Base-by-base conservation (phyloP, 2,888 invertebrate genomes). In the Philaethria dido region DNA sequence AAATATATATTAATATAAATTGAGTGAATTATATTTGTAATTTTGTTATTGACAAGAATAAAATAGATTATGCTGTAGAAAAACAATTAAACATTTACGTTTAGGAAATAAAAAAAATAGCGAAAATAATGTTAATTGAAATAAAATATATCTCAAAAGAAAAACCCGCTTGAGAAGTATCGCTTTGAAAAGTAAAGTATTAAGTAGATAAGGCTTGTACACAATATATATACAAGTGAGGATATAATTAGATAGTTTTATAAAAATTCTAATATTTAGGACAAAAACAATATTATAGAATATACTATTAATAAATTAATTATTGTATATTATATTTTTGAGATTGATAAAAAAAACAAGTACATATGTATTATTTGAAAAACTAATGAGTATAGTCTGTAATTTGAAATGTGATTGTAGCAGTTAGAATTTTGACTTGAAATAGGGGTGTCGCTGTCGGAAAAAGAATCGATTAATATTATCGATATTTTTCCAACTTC, bases 111-210 rank as follows among this genome's bases (percentile, higher is more conserved):
- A 20, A 39, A 22, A 36, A 42, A n/a, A 14, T 22, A 22, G 22
- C 4, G 22, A 42, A 22, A 42, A 11, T 39, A 39, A 6, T 36
- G 11, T 22, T 57, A 57, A 20, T n/a, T 57, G 13, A n/a, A 42
- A 20, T 42, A n/a, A 57, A 42, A 57, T 20, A 33, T 57, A 47
- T 39, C 36, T 64, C 36, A 39, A 59, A 64, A 64, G 57, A 57
- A 59, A 57, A 57, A 64, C 48, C 64, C 64, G 64, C 39, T 64
- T 18, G 18, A 44, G 64, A 64, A 57, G 48, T 57, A 64, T 59
- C 42, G 64, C 64, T 64, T 64, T 64, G 57, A 64, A 64, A 64
- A 64, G 64, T 64, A 64, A 64, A 64, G 64, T 64, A n/a, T n/a
- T n/a, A 48, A 39, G 22, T 48, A 39, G n/a, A n/a, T 64, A 64